Base-by-base conservation (phyloP, 53 echinoderm and acorn worm species). In the Stichopus horrens region DNA sequence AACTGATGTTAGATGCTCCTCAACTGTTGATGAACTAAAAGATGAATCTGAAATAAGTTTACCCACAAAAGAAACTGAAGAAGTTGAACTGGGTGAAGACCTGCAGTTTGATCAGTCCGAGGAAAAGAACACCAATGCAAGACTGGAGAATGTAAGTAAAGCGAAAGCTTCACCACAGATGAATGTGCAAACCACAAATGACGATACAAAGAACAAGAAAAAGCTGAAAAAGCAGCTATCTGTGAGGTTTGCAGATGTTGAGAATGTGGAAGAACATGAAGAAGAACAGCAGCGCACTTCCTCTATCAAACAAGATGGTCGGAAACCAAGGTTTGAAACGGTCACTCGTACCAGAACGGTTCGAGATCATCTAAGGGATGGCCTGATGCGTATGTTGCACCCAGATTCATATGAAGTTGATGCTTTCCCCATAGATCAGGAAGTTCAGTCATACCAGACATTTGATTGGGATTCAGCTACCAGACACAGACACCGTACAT, bases 401-500 rank as follows among this genome's bases (percentile, higher is more conserved):
- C 66, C 85, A 11, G 85, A 67, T 21, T 85, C 85, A n/a, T 85
- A 66, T 4, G 85, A 85, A n/a, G 7, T 65, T 8, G 67, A 67
- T 67, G 85, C 14, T 16, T 66, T 85, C 52, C 66, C 60, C 6
- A 18, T 74, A 54, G 87, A 75, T 21, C 74, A 87, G 74, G 87
- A 57, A 16, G 87, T 87, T 6, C 87, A 87, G 75, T 92, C 92
- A 6, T 92, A 92, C 76, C 53, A 55, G 71, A 89, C 89, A 14
- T 92, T 92, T 73, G 92, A 91, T 86, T 92, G 92, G 92, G 92
- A 92, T 21, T 92, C 92, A 0, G 83, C 89, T 52, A 89, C 56
- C 52, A 53, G 65, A 9, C 55, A 54, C 58, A 53, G 86, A 13
- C 7, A 52, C 57, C 73, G 86, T 53, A 55, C 74, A 16, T 21